Percentiles rank a stretch among this genome's conserved stretches.
Conservation (phyloP, 2,113 vertebrate species). For the Microcebus griseorufus region DNA sequence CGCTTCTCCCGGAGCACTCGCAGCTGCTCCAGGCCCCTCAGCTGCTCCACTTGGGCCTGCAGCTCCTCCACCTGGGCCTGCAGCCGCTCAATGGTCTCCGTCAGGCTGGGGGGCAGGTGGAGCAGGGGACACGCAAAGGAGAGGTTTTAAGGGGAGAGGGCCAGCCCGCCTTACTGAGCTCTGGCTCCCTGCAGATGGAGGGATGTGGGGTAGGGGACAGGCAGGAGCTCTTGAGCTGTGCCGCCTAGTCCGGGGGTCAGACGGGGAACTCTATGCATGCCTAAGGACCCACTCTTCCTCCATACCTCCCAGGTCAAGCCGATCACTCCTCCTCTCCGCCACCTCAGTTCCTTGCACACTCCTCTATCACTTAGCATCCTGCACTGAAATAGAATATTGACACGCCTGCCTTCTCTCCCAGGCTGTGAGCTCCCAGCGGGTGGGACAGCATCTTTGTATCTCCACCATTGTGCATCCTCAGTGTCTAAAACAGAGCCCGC, state of each 20-base stretch:
- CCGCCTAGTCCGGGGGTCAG: not conserved
- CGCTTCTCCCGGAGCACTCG: slow-evolving; percentile 92
- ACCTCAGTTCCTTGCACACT: not conserved
- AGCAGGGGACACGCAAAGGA: not conserved
- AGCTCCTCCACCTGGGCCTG: slow-evolving; percentile 96
- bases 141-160: not conserved
- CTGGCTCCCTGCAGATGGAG: not conserved
- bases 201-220: not conserved
- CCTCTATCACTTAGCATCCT: not conserved
- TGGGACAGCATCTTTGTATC: not conserved
- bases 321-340: not conserved
- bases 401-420: not conserved
- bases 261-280: not conserved
- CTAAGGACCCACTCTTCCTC: not conserved
- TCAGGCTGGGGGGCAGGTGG: slow-evolving; percentile 86
- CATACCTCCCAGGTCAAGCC: not conserved
- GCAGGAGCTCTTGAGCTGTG: not conserved
- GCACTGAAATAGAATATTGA: not conserved
- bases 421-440: not conserved
- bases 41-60: slow-evolving; percentile 93
- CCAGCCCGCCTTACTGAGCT: not conserved
- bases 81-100: slow-evolving; percentile 92
- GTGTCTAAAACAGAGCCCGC: not conserved
- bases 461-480: not conserved
- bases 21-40: slow-evolving; percentile 93